phyloP scores from a whole-genome alignment of 1,140 invertebrate species.

The Nephila pilipes region DNA sequence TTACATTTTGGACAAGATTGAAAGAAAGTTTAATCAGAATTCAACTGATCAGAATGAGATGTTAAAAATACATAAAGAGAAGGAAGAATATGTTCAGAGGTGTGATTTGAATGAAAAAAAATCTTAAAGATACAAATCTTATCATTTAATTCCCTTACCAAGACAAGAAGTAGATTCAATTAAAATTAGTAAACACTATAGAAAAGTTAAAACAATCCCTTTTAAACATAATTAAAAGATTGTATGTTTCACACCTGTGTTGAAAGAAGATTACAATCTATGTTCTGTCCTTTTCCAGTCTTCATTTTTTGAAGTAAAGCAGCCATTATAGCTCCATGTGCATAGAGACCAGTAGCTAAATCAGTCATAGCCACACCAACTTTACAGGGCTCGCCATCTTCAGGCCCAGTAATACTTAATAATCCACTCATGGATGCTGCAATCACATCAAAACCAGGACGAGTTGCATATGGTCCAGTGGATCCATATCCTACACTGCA shows the following conservation, averaged over 20 bases:
- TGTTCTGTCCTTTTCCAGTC: constrained; percentile 93
- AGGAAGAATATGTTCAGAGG: no score
- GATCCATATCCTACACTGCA: constrained; percentile 87
- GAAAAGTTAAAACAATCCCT: no score
- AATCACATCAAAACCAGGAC: constrained; percentile 97
- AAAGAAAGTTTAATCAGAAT: no score
- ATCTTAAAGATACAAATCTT: no score
- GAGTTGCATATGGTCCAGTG: constrained; percentile 90
- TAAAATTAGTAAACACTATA: no score
- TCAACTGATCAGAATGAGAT: no score
- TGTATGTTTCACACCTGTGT: constrained; percentile 86
- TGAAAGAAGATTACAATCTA: constrained; percentile 95
- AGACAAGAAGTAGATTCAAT: no score
- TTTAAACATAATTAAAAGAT: no score
- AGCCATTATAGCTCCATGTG: constrained; percentile 96
- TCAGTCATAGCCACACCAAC: constrained; percentile 96
- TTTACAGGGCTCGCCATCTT: constrained; percentile 92
- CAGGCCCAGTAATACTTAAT: constrained; percentile 92
- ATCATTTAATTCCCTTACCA: no score
- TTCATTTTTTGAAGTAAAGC: constrained; percentile 89
- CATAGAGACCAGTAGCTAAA: constrained; percentile 94
- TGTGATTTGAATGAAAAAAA: no score
- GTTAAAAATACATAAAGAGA: no score
- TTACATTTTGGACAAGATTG: no score
- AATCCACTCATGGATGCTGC: constrained; percentile 95